Evolutionary conservation across 2,797 vertebrate genomes (phyloP).

Genomic region (Eulemur mongoz): DNA sequence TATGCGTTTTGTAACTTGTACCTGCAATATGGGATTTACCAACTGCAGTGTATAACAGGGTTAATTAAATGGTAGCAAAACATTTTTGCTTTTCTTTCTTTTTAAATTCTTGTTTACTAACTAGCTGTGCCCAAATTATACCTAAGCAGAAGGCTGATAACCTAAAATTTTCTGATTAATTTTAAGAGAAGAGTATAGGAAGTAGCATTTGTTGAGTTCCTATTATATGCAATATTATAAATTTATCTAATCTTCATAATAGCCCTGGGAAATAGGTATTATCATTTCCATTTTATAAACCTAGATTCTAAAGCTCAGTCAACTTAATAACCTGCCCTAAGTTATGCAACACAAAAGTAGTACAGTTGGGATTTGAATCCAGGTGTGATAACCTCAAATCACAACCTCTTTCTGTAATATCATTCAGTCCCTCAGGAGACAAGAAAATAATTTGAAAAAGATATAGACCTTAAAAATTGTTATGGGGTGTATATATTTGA

Average conservation of each 20-base stretch:
- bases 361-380: not conserved
- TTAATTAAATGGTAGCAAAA: not conserved
- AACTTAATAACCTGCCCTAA: not conserved
- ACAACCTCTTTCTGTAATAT: not conserved
- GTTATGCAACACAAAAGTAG: not conserved
- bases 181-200: not conserved
- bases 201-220: not conserved
- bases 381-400: not conserved
- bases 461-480: not conserved
- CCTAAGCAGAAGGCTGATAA: not conserved
- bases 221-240: not conserved
- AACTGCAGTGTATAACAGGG: not conserved
- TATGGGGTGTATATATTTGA: not conserved
- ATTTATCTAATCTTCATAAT: conserved; percentile 27
- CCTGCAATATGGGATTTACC: not conserved
- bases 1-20: not conserved
- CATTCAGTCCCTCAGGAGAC: not conserved
- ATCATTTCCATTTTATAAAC: not conserved
- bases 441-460: conserved; percentile 10
- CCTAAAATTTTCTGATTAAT: conserved; percentile 26
- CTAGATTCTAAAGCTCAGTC: not conserved
- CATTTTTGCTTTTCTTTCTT: not conserved
- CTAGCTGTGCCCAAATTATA: not conserved
- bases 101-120: not conserved
- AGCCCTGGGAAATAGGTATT: not conserved